Evolutionary conservation across 2,888 invertebrate genomes (phyloP).

Genomic region (Scotopteryx bipunctaria): DNA sequence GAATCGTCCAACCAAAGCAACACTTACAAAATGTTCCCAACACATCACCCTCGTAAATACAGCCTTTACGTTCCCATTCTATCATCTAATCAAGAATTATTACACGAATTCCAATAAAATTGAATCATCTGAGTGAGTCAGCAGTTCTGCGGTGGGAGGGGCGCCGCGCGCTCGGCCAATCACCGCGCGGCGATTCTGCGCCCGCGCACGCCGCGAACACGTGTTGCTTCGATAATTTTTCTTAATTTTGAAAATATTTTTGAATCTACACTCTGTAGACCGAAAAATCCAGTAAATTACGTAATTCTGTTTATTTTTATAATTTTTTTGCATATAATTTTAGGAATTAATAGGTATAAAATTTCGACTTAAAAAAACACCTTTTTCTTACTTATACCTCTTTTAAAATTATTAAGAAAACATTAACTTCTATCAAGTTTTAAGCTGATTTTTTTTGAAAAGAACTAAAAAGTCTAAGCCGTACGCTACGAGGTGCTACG

Average conservation of each 20-base stretch:
- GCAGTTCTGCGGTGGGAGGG: conserved; percentile 68
- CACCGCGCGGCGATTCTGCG: conserved; percentile 52
- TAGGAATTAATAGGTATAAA: too few relatives aligned
- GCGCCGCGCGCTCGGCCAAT: conserved; percentile 71
- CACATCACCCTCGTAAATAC: conserved; percentile 23
- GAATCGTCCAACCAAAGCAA: not conserved
- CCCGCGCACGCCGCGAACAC: conserved; percentile 59
- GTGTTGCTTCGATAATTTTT: conserved; percentile 45
- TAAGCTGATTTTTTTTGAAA: too few relatives aligned
- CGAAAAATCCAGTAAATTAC: too few relatives aligned
- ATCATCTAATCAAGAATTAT: conserved; percentile 37
- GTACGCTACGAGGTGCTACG: conserved; percentile 31
- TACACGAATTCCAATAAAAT: conserved; percentile 34
- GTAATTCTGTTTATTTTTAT: too few relatives aligned
- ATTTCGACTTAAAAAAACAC: too few relatives aligned
- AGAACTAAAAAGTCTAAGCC: too few relatives aligned
- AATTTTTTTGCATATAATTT: too few relatives aligned
- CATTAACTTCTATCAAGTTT: too few relatives aligned
- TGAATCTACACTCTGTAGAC: too few relatives aligned
- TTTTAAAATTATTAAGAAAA: too few relatives aligned
- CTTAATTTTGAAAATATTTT: not conserved
- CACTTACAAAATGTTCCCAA: conserved; percentile 13
- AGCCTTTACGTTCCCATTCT: conserved; percentile 30
- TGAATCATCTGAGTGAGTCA: conserved; percentile 52
- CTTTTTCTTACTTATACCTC: too few relatives aligned